These are phyloP conservation scores for Megaleporinus macrocephalus DNA, from an alignment of 2,113 vertebrate genomes.

Conservation along the genomic window DNA sequence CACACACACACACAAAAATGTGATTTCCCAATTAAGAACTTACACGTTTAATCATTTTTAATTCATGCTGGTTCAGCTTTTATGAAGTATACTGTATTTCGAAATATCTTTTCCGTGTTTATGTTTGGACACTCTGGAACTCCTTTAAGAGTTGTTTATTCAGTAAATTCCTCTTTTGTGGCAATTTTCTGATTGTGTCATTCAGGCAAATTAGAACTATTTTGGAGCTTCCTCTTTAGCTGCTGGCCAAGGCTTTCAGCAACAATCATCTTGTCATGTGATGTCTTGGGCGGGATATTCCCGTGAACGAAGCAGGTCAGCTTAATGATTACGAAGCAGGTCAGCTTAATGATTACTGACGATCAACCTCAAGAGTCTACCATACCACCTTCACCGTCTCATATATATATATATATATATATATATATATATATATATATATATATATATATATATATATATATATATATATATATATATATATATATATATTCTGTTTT, in stretches of 20 bases:
- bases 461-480: too few relatives aligned
- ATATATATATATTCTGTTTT: too few relatives aligned
- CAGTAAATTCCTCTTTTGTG: conserved; percentile 13
- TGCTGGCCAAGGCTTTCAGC: not conserved
- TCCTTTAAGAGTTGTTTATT: conserved; percentile 8
- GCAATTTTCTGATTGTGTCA: conserved; percentile 40
- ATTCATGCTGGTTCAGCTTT: not conserved
- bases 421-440: too few relatives aligned
- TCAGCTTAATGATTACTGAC: not conserved
- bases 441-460: too few relatives aligned
- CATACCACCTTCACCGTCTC: too few relatives aligned
- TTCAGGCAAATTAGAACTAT: conserved; percentile 23
- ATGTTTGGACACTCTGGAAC: not conserved
- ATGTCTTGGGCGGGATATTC: conserved; percentile 12
- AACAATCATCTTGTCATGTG: not conserved
- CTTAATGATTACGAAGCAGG: too few relatives aligned
- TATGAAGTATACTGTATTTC: not conserved
- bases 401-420: too few relatives aligned
- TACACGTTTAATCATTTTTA: not conserved
- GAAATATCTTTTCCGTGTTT: not conserved
- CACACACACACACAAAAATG: too few relatives aligned
- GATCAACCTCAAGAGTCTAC: not conserved
- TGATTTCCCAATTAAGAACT: not conserved
- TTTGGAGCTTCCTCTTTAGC: conserved; percentile 19
- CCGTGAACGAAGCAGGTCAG: not conserved